Conservation (phyloP, 2,113 vertebrate genomes). For the Sander lucioperca region DNA sequence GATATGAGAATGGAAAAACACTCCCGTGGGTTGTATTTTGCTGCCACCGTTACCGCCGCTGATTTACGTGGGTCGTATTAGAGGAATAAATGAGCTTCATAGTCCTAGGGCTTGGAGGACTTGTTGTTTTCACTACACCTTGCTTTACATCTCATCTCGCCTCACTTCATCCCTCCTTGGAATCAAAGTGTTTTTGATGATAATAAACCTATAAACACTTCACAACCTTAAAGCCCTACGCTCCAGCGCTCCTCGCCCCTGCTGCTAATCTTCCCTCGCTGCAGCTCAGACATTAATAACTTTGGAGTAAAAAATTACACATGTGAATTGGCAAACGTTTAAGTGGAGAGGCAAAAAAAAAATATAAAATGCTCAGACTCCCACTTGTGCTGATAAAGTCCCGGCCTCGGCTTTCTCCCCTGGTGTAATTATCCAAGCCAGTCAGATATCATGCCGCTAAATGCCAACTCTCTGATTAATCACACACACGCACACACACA, state of each 20-base stretch:
- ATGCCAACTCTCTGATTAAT: conserved; percentile 52
- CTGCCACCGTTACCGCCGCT: too few relatives aligned
- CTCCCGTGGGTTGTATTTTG: too few relatives aligned
- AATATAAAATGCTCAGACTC: conserved; percentile 21
- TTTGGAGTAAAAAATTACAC: conserved; percentile 34
- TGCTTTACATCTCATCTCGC: too few relatives aligned
- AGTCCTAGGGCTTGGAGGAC: too few relatives aligned
- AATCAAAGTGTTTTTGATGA: too few relatives aligned
- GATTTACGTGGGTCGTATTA: too few relatives aligned
- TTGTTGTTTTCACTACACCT: too few relatives aligned
- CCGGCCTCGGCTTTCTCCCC: conserved; percentile 34
- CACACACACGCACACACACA: conserved; percentile 16
- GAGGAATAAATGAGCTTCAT: too few relatives aligned
- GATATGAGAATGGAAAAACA: too few relatives aligned
- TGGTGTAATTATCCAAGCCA: conserved; percentile 57
- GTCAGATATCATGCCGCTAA: conserved; percentile 38
- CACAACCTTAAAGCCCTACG: neutral
- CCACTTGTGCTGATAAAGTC: conserved; percentile 35
- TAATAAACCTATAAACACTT: neutral
- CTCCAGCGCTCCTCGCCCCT: neutral
- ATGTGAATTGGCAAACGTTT: conserved; percentile 30
- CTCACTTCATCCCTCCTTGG: too few relatives aligned
- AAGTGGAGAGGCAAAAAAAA: conserved; percentile 8
- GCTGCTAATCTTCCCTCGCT: conserved; percentile 9
- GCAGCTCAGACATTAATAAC: conserved; percentile 43